A percentile compares a stretch with the other conserved stretches of the same genome.
These are phyloP conservation scores for Pterobdella sp. DNA, from an alignment of 2,888 invertebrate species.

Conservation along the genomic window DNA sequence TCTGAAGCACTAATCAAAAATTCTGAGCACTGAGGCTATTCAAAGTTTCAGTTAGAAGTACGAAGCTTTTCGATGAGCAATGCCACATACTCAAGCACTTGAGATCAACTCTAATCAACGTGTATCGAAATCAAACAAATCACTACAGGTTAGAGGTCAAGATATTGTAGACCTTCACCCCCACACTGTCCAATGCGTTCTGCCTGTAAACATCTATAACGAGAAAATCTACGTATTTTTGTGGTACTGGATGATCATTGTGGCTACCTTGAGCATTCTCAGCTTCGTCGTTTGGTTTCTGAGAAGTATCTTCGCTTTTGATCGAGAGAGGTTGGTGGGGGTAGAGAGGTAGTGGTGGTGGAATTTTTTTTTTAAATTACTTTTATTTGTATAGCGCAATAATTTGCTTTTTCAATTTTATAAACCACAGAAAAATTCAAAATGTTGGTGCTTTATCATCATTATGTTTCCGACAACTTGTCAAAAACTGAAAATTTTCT, in stretches of 20 bases:
- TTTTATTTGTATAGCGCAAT: neutral
- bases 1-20: too few species aligned
- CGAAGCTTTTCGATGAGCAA: too few species aligned
- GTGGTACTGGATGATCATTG: constrained; percentile 35
- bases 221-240: constrained; percentile 38
- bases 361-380: neutral
- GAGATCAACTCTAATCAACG: constrained; percentile 30
- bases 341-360: neutral
- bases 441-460: too few species aligned
- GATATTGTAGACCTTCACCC: constrained; percentile 32
- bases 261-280: constrained; percentile 30
- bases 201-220: constrained; percentile 36
- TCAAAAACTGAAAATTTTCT: neutral
- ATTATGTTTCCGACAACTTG: too few species aligned
- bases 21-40: too few species aligned
- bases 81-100: too few species aligned
- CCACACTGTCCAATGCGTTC: constrained; percentile 35
- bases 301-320: constrained; percentile 19
- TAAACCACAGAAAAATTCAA: neutral
- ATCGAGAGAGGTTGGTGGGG: constrained; percentile 21
- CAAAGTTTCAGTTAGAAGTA: too few species aligned
- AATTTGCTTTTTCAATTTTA: neutral
- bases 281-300: constrained; percentile 33
- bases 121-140: too few species aligned
- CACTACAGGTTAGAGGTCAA: constrained; percentile 30